Evolutionary conservation across 1,140 invertebrate species (phyloP).

Genomic region (Papilio polytes): DNA sequence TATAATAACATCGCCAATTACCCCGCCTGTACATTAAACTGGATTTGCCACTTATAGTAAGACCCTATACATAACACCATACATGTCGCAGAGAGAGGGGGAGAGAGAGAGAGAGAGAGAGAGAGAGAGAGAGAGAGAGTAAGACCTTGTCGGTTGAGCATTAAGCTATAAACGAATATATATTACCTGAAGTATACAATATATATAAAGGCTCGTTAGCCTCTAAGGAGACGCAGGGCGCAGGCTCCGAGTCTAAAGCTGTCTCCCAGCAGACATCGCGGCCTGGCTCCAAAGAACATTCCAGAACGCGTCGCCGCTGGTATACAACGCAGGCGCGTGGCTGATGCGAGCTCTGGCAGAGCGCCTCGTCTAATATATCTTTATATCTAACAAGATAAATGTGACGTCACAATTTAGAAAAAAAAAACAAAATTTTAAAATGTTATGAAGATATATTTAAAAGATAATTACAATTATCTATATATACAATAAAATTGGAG

Average conservation of each 20-base stretch:
- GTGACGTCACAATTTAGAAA: neutral
- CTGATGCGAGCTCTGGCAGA: conserved; percentile 88
- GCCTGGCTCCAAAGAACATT: conserved; percentile 85
- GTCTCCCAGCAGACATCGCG: conserved; percentile 92
- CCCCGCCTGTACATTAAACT: too few relatives aligned
- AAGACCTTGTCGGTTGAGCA: neutral
- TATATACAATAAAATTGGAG: too few relatives aligned
- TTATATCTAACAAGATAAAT: conserved; percentile 87
- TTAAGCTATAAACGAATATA: neutral
- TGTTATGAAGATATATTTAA: too few relatives aligned
- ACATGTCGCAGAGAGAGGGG: too few relatives aligned
- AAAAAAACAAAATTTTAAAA: too few relatives aligned
- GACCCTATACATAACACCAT: too few relatives aligned
- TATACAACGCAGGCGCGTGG: conserved; percentile 92
- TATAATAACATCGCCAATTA: too few relatives aligned
- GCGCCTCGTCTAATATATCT: conserved; percentile 93
- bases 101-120: too few relatives aligned
- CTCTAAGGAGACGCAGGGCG: conserved; percentile 93
- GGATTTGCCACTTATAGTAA: too few relatives aligned
- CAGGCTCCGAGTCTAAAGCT: conserved; percentile 86
- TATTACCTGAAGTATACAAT: conserved; percentile 94
- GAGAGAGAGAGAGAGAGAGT: too few relatives aligned
- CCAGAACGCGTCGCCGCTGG: conserved; percentile 88
- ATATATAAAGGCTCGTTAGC: conserved; percentile 96
- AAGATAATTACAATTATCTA: too few relatives aligned